phyloP scores from a whole-genome alignment of 2,797 vertebrate species.

The Falco cherrug region DNA sequence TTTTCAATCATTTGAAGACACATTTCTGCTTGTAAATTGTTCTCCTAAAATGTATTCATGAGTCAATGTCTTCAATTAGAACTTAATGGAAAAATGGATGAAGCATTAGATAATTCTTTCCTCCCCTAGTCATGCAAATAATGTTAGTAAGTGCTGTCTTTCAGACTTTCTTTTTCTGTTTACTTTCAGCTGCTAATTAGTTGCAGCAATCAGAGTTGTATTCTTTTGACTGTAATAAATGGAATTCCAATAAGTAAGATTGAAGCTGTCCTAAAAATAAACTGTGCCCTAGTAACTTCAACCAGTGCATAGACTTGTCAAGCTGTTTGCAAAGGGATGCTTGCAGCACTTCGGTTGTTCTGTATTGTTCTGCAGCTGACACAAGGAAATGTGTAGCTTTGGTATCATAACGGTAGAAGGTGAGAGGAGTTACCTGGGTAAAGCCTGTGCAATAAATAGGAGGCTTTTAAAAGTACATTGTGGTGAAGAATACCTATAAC shows the following conservation, averaged over 20 bases:
- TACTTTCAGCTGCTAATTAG: constrained; percentile 42
- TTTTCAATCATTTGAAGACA: not conserved
- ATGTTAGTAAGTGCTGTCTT: constrained; percentile 20
- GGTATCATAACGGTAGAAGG: not conserved
- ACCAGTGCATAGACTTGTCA: not conserved
- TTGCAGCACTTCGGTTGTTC: not conserved
- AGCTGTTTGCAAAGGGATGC: not conserved
- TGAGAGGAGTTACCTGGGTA: not conserved
- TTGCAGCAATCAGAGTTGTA: constrained; percentile 32
- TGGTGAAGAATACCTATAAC: not conserved
- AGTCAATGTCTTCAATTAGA: constrained; percentile 42
- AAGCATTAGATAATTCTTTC: constrained; percentile 58
- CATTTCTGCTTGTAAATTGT: constrained; percentile 17
- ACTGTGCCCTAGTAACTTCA: not conserved
- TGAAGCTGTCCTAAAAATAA: constrained; percentile 47
- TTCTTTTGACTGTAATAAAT: constrained; percentile 34
- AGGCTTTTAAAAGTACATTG: not conserved
- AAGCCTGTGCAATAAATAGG: not conserved
- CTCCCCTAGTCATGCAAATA: not conserved
- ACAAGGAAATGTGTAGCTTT: not conserved
- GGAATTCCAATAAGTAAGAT: constrained; percentile 31
- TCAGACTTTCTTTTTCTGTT: constrained; percentile 17
- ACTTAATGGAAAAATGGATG: constrained; percentile 53
- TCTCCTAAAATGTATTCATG: constrained; percentile 25
- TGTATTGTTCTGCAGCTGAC: not conserved